Conservation (phyloP, 2,888 invertebrate genomes). For the Rugalucina vietnamica region DNA sequence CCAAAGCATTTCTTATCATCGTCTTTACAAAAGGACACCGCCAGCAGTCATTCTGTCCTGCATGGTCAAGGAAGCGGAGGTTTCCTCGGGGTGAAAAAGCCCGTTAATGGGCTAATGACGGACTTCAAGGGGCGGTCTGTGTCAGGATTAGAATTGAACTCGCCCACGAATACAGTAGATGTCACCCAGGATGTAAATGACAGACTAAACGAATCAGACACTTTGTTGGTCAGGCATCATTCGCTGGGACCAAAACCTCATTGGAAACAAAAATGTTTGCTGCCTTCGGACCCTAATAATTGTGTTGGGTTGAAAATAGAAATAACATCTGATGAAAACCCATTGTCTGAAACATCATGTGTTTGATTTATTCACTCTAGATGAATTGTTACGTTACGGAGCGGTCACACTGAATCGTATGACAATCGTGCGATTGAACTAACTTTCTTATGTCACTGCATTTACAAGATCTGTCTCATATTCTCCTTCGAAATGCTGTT, state of each 20-base stretch:
- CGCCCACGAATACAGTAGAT: background rate
- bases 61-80: background rate
- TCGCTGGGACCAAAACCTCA: conserved; percentile 39
- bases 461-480: too few species aligned
- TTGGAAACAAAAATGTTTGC: background rate
- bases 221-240: conserved; percentile 39
- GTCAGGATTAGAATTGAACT: conserved; percentile 37
- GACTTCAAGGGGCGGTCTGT: conserved; percentile 27
- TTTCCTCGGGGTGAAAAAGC: background rate
- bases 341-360: background rate
- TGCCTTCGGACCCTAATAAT: background rate
- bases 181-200: background rate
- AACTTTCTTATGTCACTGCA: too few species aligned
- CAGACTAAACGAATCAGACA: conserved; percentile 21
- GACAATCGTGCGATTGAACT: too few species aligned
- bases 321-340: background rate
- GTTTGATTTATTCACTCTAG: too few species aligned
- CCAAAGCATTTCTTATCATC: conserved; percentile 29
- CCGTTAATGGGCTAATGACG: conserved; percentile 28
- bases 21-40: conserved; percentile 5
- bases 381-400: too few species aligned
- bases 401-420: too few species aligned
- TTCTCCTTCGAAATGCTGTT: too few species aligned
- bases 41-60: background rate
- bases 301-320: background rate